Conservation (phyloP, 2,113 vertebrate species). For the Jaculus jaculus region DNA sequence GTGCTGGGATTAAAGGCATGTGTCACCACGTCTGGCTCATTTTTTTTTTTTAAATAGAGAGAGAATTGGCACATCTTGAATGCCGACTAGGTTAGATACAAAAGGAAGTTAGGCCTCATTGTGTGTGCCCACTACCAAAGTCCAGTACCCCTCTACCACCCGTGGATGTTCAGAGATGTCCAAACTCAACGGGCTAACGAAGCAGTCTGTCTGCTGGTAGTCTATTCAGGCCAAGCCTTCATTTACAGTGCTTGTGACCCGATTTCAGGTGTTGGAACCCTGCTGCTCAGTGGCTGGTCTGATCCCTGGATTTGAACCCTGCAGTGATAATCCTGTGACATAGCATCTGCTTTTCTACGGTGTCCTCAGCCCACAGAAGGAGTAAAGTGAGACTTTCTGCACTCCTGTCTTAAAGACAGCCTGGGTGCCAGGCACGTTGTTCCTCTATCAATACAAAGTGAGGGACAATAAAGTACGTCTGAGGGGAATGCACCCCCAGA, state of each 20-base stretch:
- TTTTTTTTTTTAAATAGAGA: too few relatives aligned
- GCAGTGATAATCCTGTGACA: neutral
- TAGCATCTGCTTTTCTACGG: neutral
- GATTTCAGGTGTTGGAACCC: neutral
- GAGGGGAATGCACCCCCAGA: neutral
- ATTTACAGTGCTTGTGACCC: neutral
- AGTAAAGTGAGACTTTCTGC: neutral
- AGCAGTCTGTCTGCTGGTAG: neutral
- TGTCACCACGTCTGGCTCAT: too few relatives aligned
- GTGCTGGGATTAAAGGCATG: too few relatives aligned
- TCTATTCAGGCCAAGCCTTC: neutral
- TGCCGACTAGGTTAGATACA: neutral
- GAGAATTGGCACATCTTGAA: neutral
- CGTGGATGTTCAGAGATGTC: neutral
- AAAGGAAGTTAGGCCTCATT: neutral
- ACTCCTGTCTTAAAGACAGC: neutral
- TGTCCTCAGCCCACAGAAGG: neutral
- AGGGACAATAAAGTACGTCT: neutral
- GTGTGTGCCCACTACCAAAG: too few relatives aligned
- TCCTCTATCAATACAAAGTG: neutral
- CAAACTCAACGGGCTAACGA: neutral
- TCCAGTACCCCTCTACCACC: too few relatives aligned
- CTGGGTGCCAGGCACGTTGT: neutral
- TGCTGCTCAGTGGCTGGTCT: neutral
- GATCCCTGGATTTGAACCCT: neutral